These are phyloP conservation scores for Cossypha polioptera DNA, from an alignment of 2,797 vertebrate genomes.

Conservation along the genomic window DNA sequence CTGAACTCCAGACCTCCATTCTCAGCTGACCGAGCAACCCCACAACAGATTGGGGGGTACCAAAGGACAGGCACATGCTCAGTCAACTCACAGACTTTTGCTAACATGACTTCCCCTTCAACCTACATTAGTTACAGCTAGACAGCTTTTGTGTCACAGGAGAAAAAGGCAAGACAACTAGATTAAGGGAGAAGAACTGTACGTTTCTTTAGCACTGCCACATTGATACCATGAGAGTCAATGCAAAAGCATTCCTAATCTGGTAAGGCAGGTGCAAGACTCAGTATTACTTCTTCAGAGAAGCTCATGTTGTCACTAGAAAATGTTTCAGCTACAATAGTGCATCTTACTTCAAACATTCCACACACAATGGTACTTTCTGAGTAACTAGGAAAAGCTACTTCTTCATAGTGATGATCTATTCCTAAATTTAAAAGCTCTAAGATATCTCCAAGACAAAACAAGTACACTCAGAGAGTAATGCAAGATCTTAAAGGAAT, in stretches of 20 bases:
- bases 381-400: background rate
- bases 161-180: slow-evolving; percentile 25
- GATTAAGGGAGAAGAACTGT: background rate
- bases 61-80: slow-evolving; percentile 63
- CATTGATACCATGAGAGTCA: background rate
- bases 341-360: background rate
- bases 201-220: background rate
- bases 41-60: background rate
- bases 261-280: background rate
- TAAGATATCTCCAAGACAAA: background rate
- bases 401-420: background rate
- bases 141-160: background rate
- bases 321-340: background rate
- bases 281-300: background rate
- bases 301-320: background rate
- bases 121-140: slow-evolving; percentile 52
- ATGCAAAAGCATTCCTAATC: background rate
- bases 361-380: background rate
- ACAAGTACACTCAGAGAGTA: background rate
- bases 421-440: background rate
- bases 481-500: background rate
- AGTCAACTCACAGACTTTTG: slow-evolving; percentile 42
- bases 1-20: slow-evolving; percentile 53
- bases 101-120: slow-evolving; percentile 58
- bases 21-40: slow-evolving; percentile 50